Conservation (phyloP, 2,797 vertebrate genomes). For the Halcyon leucocephala region DNA sequence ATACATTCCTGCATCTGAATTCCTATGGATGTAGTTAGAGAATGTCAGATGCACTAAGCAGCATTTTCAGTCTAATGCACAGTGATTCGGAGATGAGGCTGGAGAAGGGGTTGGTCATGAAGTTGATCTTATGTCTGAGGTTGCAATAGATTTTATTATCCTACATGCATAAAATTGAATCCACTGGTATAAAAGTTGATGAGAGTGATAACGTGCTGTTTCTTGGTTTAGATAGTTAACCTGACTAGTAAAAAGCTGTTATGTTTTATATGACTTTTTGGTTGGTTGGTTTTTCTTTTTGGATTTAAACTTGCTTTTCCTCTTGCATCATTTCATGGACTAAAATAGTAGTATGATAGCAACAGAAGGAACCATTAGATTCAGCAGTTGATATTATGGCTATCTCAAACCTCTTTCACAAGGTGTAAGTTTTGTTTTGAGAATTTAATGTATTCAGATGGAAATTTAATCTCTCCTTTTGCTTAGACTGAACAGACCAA, state of each 20-base stretch:
- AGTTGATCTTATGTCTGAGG: background rate
- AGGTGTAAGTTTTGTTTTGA: background rate
- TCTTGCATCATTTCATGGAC: background rate
- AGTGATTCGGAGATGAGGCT: background rate
- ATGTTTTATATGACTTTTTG: background rate
- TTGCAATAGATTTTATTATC: background rate
- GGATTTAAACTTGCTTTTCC: background rate
- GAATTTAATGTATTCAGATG: background rate
- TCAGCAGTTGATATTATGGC: background rate
- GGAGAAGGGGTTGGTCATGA: background rate
- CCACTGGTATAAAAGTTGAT: background rate
- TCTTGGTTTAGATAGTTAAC: background rate
- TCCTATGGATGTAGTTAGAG: background rate
- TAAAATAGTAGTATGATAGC: background rate
- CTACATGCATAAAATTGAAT: background rate
- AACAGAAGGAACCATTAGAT: background rate
- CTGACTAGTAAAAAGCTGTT: background rate
- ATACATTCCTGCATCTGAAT: background rate
- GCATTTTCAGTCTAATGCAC: background rate
- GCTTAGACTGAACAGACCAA: background rate
- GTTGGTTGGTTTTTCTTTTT: background rate
- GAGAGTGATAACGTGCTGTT: background rate
- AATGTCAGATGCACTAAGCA: background rate
- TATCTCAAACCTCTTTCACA: background rate
- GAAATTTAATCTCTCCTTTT: background rate